Evolutionary conservation across 2,888 invertebrate species (phyloP), one percentile per base, ranked within the genome.

Genomic region (Polyommatus icarus): DNA sequence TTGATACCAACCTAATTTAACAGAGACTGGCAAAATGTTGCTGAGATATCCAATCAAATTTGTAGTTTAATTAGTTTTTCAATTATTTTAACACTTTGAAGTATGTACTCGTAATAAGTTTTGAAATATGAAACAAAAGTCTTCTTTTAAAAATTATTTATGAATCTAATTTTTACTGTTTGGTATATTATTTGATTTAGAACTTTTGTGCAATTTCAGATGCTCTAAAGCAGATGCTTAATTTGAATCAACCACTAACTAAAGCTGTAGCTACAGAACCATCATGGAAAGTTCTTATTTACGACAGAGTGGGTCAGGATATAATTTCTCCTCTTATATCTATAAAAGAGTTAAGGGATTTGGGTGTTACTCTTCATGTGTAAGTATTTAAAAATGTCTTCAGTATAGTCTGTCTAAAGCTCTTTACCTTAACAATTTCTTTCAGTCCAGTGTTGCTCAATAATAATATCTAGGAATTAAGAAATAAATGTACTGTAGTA

Each of bases 291-390:
- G 96, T 99, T 79, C 94, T 99, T 80, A 96, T 99, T 80, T 99
- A 99, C 87, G 99, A 99, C 89, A 96, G 98, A 85, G 96, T 97
- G 83, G 99, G 99, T 4, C 99, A 99, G 93, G 99, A 99, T 88
- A 99, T 99, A 76, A 99, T 99, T 84, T 99, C 99, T 18, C 99
- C 99, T 0, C 92, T 99, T 77, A 96, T 99, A 86, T 98, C 99
- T 29, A 97, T 99, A 24, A 99, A 99, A 90, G 99, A 99, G 87
- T 95, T 99, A 4, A 92, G 99, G 84, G 99, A 99, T 89, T 94
- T 98, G 85, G 99, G 99, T 80, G 98, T 99, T 71, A 99, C 99
- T 59, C 95, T 99, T 80, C 99, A 99, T 95, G 96, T 99, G 98
- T 99, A 95, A 95, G 96, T 95, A 83, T 15, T 0, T 59, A 3